Evolutionary conservation across 92 coral and sea anemone genomes (phyloP).

Genomic region (Epizoanthus scotinus): DNA sequence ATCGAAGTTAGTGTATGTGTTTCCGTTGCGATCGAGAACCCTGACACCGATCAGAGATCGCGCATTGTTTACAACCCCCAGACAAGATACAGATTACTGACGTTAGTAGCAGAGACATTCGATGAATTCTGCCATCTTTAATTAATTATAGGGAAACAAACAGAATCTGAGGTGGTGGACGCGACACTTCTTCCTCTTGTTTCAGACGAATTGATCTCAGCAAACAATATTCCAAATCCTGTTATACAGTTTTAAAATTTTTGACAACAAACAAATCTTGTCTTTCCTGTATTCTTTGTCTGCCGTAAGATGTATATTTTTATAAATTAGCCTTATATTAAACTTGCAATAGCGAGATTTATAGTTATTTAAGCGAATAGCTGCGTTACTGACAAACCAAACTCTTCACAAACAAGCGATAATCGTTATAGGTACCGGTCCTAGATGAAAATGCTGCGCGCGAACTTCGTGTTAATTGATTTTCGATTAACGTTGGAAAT

Average conservation of each 20-base stretch:
- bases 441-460: not conserved
- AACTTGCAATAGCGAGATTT: no score
- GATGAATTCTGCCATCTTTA: no score
- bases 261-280: not conserved
- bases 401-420: not conserved
- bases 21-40: not conserved
- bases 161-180: not conserved
- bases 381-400: not conserved
- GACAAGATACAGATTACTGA: no score
- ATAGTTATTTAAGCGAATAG: no score
- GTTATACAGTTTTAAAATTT: not conserved
- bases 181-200: not conserved
- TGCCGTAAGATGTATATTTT: not conserved
- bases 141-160: not conserved
- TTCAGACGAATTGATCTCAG: not conserved
- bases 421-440: not conserved
- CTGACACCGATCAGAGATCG: no score
- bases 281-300: not conserved
- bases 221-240: slow-evolving; percentile 17
- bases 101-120: no score
- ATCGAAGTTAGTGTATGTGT: not conserved
- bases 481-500: slow-evolving; percentile 10
- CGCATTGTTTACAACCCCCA: no score
- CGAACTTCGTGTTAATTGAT: slow-evolving; percentile 35
- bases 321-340: no score